Evolutionary conservation across 2,888 invertebrate genomes (phyloP), one percentile per base, ranked within the genome.

Genomic region (Fragum sueziense): DNA sequence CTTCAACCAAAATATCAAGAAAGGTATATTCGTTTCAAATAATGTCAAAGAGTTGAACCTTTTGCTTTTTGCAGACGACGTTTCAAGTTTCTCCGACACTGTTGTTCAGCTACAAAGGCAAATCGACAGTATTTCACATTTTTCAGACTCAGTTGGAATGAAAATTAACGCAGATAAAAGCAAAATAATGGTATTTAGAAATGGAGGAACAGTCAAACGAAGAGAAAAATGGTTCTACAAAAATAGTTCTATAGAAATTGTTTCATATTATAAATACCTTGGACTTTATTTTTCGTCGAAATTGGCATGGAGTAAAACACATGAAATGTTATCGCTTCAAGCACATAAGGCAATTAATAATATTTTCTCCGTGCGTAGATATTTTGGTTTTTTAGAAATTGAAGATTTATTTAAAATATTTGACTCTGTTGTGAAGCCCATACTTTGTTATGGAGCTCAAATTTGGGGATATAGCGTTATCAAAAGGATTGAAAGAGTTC

Each of bases 191-290:
- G n/a, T n/a, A n/a, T 37, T 37, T 37, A 37, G 37, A 37, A 37
- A 37, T 37, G 37, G 37, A 37, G 37, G 37, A 37, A 51, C 37
- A 27, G 9, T 73, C n/a, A 31, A 65, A 47, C 22, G 17, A 20
- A 62, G 14, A 61, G 73, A 65, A 22, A 62, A 73, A 47, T 73
- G 73, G 71, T 41, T 37, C 27, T 37, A 27, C 31, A 37, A 59
- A n/a, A 34, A 37, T 33, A 37, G 31, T 25, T 22, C 22, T 27
- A 20, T 71, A n/a, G 61, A 73, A 62, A 31, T 73, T 47, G 47
- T 65, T 22, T 47, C 51, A 20, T n/a, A n/a, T 41, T 65, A 65
- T 61, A 71, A 71, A 71, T 71, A 71, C 33, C 61, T 71, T 22
- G 71, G 71, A 33, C 17, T 71, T 29, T 62, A 62, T 41, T 68